Evolutionary conservation across 2,797 vertebrate genomes (phyloP), one percentile per base, ranked within the genome.

Genomic region (Acipenser ruthenus): DNA sequence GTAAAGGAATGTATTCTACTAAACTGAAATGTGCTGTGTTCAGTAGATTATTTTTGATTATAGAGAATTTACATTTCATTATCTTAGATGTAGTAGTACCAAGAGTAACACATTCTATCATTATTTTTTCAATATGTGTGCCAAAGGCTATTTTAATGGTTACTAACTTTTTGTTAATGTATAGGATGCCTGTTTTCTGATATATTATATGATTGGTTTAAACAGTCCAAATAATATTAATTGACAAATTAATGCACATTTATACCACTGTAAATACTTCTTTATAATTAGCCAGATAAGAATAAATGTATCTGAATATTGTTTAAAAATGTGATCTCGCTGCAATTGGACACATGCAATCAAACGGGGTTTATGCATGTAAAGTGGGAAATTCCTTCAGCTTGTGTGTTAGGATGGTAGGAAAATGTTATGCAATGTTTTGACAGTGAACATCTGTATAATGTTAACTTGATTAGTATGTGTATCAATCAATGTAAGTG

Each of bases 161-260:
- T 65, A 60, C 66, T 37, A 37, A 37, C 37, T 70, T 37, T 77
- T 81, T 80, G 58, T 75, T 75, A 79, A 80, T 83, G 71, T 73
- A 78, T 67, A 75, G 62, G 64, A 75, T 76, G 67, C 69, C 71
- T 82, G 74, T 79, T 72, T 81, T 81, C 67, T 62, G 60, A 6
- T 62, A 23, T 78, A 73, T 74, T 84, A 71, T 73, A 75, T 70
- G 71, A 76, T 76, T 79, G 64, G 72, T 72, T 81, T 58, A 75
- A 75, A 75, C 64, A 75, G 71, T 62, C 67, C 80, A 84, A 83
- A 89, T 37, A 56, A 69, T 69, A 50, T 71, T 66, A 68, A 86
- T 82, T 81, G 88, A 88, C 83, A 84, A 86, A 83, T 84, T 82
- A 80, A 86, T 85, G 88, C 89, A 90, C 90, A 89, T 86, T 89